phyloP scores from a whole-genome alignment of 2,888 invertebrate species.

The Hirtodrosophila confusa region DNA sequence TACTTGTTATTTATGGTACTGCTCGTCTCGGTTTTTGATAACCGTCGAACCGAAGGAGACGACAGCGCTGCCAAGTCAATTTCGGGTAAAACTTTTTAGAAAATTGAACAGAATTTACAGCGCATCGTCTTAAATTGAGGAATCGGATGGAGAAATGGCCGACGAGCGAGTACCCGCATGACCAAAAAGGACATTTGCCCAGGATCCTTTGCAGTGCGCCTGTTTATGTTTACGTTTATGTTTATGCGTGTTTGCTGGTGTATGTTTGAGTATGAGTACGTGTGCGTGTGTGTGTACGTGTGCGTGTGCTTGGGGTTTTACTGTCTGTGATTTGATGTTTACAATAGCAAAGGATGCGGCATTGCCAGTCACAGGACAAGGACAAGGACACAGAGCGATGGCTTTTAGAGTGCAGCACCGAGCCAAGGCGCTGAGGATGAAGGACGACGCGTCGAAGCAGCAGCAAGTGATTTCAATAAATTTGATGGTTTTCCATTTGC shows the following conservation, averaged over 20 bases:
- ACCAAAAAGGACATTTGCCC: slow-evolving; percentile 66
- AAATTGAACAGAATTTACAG: slow-evolving; percentile 73
- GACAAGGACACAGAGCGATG: slow-evolving; percentile 38
- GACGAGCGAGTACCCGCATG: slow-evolving; percentile 47
- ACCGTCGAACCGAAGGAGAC: neutral
- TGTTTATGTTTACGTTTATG: slow-evolving; percentile 75
- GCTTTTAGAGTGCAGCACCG: slow-evolving; percentile 36
- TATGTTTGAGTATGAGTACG: slow-evolving; percentile 18
- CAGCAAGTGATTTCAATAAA: slow-evolving; percentile 84
- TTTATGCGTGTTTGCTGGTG: slow-evolving; percentile 49
- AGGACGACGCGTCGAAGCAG: slow-evolving; percentile 41
- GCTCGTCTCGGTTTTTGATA: slow-evolving; percentile 22
- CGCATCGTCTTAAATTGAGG: slow-evolving; percentile 47
- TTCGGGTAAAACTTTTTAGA: slow-evolving; percentile 65
- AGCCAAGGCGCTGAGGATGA: slow-evolving; percentile 24
- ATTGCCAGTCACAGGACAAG: slow-evolving; percentile 16
- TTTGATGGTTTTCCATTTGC: slow-evolving; percentile 83
- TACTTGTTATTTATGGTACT: slow-evolving; percentile 47
- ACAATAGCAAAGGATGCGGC: slow-evolving; percentile 73
- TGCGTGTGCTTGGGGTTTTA: slow-evolving; percentile 60
- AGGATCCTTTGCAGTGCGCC: slow-evolving; percentile 56
- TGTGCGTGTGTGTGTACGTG: slow-evolving; percentile 25
- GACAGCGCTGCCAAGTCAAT: slow-evolving; percentile 47
- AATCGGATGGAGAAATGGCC: slow-evolving; percentile 14
- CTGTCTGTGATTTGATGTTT: slow-evolving; percentile 80